phyloP scores from a whole-genome alignment of 1,140 invertebrate genomes.

The Calycopis cecrops region DNA sequence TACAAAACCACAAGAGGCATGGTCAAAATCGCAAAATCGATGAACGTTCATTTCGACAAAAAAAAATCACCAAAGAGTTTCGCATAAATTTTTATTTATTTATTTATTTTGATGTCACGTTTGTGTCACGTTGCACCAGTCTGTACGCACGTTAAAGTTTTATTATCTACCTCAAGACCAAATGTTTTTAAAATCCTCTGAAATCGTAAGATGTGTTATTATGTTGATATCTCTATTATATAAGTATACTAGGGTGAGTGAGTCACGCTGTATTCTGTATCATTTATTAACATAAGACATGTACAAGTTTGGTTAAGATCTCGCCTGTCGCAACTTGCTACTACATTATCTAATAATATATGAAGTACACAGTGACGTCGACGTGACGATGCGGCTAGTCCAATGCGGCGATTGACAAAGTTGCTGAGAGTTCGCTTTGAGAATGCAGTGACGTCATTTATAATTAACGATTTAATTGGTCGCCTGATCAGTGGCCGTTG shows the following conservation, averaged over 20 bases:
- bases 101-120: no score
- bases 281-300: constrained; percentile 5
- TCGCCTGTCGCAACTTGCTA: background rate
- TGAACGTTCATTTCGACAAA: no score
- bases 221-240: constrained; percentile 5
- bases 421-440: no score
- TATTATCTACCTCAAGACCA: constrained; percentile 9
- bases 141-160: background rate
- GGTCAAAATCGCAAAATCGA: no score
- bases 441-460: no score
- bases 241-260: background rate
- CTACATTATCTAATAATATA: background rate
- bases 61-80: no score
- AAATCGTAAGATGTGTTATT: constrained; percentile 7
- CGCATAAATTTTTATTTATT: no score
- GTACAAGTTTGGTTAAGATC: constrained; percentile 3
- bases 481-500: no score
- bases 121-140: no score
- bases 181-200: constrained; percentile 2
- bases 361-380: background rate
- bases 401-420: background rate
- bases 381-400: constrained; percentile 1
- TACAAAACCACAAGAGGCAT: no score
- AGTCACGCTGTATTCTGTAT: background rate
- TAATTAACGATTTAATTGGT: no score